phyloP scores from a whole-genome alignment of 2,797 vertebrate genomes.

The Ciconia nigra region DNA sequence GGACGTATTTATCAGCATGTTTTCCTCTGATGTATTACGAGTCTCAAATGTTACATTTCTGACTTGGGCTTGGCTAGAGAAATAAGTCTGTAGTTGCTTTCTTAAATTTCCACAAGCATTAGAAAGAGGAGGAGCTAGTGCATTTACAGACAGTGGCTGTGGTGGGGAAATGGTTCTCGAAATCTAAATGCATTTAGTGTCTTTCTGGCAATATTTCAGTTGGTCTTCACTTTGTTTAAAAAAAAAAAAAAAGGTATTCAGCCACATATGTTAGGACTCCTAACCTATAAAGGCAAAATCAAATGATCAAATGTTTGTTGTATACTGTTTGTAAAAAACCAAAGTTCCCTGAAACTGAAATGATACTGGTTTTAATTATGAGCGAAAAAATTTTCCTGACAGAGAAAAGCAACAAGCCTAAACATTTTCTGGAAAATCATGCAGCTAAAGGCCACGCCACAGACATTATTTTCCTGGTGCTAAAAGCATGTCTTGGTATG shows the following conservation, averaged over 20 bases:
- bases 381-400: not conserved
- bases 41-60: slow-evolving; percentile 32
- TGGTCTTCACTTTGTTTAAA: not conserved
- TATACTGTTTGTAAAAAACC: too few species aligned
- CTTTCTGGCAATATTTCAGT: not conserved
- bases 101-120: not conserved
- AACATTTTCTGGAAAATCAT: not conserved
- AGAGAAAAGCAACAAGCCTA: not conserved
- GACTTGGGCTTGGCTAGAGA: slow-evolving; percentile 46
- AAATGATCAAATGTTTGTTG: not conserved
- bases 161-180: not conserved
- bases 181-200: not conserved
- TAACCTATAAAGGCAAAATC: not conserved
- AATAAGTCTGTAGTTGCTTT: slow-evolving; percentile 40
- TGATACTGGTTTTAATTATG: not conserved
- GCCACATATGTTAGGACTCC: not conserved
- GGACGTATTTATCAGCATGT: not conserved
- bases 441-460: not conserved
- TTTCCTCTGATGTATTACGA: not conserved
- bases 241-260: not conserved
- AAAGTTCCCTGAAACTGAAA: not conserved
- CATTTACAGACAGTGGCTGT: not conserved
- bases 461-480: not conserved
- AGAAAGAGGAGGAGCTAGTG: not conserved
- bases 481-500: not conserved